Evolutionary conservation across 2,113 vertebrate species (phyloP).

Genomic region (Ophiodon elongatus): DNA sequence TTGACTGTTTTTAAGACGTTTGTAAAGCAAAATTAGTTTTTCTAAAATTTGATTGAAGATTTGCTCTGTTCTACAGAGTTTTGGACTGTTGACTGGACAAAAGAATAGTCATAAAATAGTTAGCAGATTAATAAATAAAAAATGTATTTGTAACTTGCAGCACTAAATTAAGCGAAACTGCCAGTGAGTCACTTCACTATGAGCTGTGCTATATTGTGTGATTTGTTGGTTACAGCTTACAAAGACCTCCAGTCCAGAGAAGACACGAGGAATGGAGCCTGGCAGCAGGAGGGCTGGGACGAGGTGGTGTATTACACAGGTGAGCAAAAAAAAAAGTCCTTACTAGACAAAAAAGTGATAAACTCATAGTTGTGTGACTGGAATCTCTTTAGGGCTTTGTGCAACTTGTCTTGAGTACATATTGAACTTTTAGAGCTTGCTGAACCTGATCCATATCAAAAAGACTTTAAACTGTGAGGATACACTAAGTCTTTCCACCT

Average conservation of each 20-base stretch:
- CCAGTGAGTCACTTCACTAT: neutral
- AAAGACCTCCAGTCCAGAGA: conserved; percentile 94
- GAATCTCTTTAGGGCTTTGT: neutral
- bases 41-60: neutral
- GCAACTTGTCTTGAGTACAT: neutral
- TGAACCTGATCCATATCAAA: conserved; percentile 20
- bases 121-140: too few relatives aligned
- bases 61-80: neutral
- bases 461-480: conserved; percentile 10
- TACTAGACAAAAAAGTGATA: neutral
- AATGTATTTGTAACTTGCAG: too few relatives aligned
- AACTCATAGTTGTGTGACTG: neutral
- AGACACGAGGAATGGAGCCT: conserved; percentile 91
- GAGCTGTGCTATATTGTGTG: neutral
- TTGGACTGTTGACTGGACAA: neutral
- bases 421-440: neutral
- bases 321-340: conserved; percentile 66
- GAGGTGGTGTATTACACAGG: conserved; percentile 97
- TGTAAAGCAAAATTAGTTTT: neutral
- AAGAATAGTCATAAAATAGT: too few relatives aligned
- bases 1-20: neutral
- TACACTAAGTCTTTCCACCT: neutral
- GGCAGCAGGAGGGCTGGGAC: conserved; percentile 96
- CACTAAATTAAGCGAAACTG: neutral
- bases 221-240: conserved; percentile 87